A percentile compares a stretch with the other conserved stretches of the same genome.
Conservation (phyloP, 2,888 invertebrate species). For the Melinaea marsaeus region DNA sequence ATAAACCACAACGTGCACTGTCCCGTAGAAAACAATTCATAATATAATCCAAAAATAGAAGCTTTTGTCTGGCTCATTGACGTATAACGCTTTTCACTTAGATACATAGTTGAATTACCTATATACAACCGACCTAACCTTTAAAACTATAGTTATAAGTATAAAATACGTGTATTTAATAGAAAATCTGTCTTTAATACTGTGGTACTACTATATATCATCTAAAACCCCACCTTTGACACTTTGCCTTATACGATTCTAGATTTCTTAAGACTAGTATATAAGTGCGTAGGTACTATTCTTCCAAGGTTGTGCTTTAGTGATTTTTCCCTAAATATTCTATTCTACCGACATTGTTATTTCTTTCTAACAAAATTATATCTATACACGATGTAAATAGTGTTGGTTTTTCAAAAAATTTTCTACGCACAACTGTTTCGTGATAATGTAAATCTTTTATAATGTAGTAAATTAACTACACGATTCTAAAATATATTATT, state of each 20-base stretch:
- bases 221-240: slow-evolving; percentile 70
- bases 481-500: slow-evolving; percentile 32
- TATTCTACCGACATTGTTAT: slow-evolving; percentile 37
- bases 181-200: slow-evolving; percentile 24
- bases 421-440: slow-evolving; percentile 74
- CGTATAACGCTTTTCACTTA: no score
- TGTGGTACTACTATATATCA: slow-evolving; percentile 24
- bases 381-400: slow-evolving; percentile 58
- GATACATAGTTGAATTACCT: no score
- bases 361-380: slow-evolving; percentile 44
- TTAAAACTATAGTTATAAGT: slow-evolving; percentile 1
- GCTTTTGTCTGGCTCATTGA: no score
- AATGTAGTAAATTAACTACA: slow-evolving; percentile 45
- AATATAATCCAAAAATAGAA: no score
- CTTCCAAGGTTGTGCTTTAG: slow-evolving; percentile 78
- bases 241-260: slow-evolving; percentile 75
- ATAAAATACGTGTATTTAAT: slow-evolving; percentile 21
- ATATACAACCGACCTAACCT: not conserved
- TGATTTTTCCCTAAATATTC: slow-evolving; percentile 58
- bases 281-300: slow-evolving; percentile 75
- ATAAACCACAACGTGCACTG: no score
- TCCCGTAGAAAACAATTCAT: no score
- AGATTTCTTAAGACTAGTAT: slow-evolving; percentile 67
- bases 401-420: slow-evolving; percentile 52
- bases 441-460: slow-evolving; percentile 56